Evolutionary conservation across 1,140 invertebrate species (phyloP), one percentile per base, ranked within the genome.

Genomic region (Panagrolaimus sp.): DNA sequence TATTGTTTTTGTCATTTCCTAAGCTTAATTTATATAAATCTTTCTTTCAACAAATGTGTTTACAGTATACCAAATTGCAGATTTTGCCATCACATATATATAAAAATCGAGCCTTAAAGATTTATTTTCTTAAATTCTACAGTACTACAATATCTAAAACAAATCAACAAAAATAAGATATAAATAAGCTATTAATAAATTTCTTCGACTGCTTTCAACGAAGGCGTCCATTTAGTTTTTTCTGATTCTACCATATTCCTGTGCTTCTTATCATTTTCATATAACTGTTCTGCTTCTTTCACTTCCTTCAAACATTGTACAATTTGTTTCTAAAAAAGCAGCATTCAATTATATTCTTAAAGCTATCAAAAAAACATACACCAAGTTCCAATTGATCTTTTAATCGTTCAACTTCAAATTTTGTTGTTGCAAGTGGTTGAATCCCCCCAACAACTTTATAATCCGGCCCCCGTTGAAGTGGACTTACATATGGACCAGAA

Each of bases 401-500:
- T 12, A 65, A 52, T 63, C 74, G 21, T 43, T 74, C 44, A 12
- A 79, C 67, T 55, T 78, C 71, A 4, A 28, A n/a, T 32, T 71
- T 38, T 10, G 66, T 66, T 14, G 77, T 77, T 21, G 77, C 58
- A 32, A 15, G 3, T 1, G 66, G 77, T 46, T 64, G 55, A 8
- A 67, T 64, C 38, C 76, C 73, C 45, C 73, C 78, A 1, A 68
- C 38, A 62, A 82, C 77, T 38, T 70, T 71, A 63, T 77, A 80
- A 69, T 80, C 79, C 7, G 79, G 70, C 14, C 78, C 76, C 43
- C 64, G 45, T 43, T 75, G 66, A 12, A 80, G 58, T 47, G 80
- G 76, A 48, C 71, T 68, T 12, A 74, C 69, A 43, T 81, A 65
- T 1, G 79, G 79, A 28, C 63, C 69, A 12, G 62, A 26, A 65